phyloP scores from a whole-genome alignment of 2,888 invertebrate species.

The Acanthoscelides obtectus region DNA sequence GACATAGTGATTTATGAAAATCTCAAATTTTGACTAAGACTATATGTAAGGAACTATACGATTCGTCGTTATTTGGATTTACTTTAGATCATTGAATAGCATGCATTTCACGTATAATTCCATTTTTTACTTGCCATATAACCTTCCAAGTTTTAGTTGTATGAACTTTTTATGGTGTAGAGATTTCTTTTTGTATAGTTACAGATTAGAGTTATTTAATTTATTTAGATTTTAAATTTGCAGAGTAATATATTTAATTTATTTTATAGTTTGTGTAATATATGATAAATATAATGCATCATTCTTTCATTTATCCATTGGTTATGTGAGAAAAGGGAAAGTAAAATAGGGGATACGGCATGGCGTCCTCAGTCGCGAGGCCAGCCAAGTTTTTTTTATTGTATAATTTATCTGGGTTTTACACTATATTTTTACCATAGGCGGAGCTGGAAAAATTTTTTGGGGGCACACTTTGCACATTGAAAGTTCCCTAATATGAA shows the following conservation, averaged over 20 bases:
- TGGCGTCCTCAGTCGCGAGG: too few relatives aligned
- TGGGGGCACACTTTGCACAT: too few relatives aligned
- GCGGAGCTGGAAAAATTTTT: too few relatives aligned
- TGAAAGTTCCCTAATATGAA: too few relatives aligned
- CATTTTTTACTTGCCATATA: slow-evolving; percentile 12
- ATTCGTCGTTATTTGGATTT: not conserved
- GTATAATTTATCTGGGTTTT: too few relatives aligned
- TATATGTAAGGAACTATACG: not conserved
- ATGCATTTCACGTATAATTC: slow-evolving; percentile 8
- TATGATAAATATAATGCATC: not conserved
- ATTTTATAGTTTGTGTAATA: slow-evolving; percentile 6
- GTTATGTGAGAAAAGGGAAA: too few relatives aligned
- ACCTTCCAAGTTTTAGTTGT: slow-evolving; percentile 5
- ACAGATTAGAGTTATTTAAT: slow-evolving; percentile 10
- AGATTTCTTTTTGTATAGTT: slow-evolving; percentile 7
- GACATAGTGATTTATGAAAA: slow-evolving; percentile 14
- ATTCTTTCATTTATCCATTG: not conserved
- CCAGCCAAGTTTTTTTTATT: too few relatives aligned
- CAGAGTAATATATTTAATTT: slow-evolving; percentile 22
- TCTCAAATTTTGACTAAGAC: not conserved
- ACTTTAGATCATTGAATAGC: not conserved
- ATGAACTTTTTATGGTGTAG: not conserved
- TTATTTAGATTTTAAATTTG: slow-evolving; percentile 19
- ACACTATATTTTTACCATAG: too few relatives aligned
- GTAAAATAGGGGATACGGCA: too few relatives aligned